These are phyloP conservation scores for Morbakka virulenta DNA, from an alignment of 30 jellyfish, hydroid and myxozoan species.

Conservation along the genomic window DNA sequence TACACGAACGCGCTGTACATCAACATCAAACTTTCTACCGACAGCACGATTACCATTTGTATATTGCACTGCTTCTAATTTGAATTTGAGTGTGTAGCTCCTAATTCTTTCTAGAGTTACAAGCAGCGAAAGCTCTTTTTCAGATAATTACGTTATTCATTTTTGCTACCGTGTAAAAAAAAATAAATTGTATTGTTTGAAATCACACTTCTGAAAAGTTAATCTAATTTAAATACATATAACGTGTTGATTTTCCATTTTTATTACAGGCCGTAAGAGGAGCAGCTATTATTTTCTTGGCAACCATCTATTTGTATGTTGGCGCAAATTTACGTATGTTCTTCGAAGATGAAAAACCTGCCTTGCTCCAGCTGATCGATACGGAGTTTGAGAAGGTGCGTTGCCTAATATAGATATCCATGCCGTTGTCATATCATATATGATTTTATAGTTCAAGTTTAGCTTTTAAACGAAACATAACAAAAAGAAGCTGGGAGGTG, in stretches of 20 bases:
- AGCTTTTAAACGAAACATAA: neutral
- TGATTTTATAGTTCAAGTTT: neutral
- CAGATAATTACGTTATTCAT: too few species aligned
- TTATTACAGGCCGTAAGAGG: conserved; percentile 66
- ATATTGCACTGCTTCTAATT: too few species aligned
- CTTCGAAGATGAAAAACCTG: conserved; percentile 88
- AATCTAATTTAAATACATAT: neutral
- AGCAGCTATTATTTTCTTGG: conserved; percentile 73
- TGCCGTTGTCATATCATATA: neutral
- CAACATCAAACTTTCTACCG: too few species aligned
- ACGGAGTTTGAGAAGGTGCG: conserved; percentile 82
- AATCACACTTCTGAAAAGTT: too few species aligned
- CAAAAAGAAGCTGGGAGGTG: too few species aligned
- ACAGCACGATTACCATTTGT: too few species aligned
- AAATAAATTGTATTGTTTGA: too few species aligned
- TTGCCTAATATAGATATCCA: neutral
- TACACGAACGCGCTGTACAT: too few species aligned
- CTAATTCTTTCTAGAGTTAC: too few species aligned
- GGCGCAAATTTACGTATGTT: conserved; percentile 78
- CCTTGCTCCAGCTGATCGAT: conserved; percentile 79
- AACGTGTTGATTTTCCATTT: neutral
- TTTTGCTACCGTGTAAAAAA: too few species aligned
- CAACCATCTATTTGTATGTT: conserved; percentile 66
- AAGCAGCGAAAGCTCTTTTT: too few species aligned
- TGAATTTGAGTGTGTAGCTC: too few species aligned